Conservation (phyloP, 2,113 vertebrate genomes). For the Hylia prasina region DNA sequence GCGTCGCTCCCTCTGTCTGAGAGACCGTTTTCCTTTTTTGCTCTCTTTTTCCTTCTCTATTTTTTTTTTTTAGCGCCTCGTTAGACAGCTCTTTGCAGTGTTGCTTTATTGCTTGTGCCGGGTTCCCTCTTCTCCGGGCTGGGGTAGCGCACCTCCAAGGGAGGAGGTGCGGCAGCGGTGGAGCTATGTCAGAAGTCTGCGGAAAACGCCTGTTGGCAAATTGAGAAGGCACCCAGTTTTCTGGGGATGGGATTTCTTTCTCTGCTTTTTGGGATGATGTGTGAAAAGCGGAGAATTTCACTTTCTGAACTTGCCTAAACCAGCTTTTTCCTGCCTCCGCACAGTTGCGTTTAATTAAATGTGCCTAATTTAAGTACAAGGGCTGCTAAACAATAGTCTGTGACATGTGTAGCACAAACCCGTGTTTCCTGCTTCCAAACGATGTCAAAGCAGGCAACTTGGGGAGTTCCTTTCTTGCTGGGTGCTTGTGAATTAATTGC, state of each 20-base stretch:
- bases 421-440: neutral
- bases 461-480: constrained; percentile 2
- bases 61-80: neutral
- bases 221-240: neutral
- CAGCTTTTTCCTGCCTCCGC: constrained; percentile 68
- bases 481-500: neutral
- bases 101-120: neutral
- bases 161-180: neutral
- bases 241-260: neutral
- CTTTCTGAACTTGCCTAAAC: constrained; percentile 68
- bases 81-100: accelerated
- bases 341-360: constrained; percentile 69
- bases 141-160: neutral
- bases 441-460: constrained; percentile 18
- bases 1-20: neutral
- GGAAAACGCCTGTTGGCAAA: neutral
- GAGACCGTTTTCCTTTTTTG: accelerated
- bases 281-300: constrained; percentile 54
- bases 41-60: no score
- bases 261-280: neutral
- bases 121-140: neutral
- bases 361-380: constrained; percentile 67
- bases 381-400: constrained; percentile 60
- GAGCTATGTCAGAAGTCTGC: neutral
- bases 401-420: constrained; percentile 35